Conservation (phyloP, 2,113 vertebrate genomes). For the Ivindomyrus marchei region DNA sequence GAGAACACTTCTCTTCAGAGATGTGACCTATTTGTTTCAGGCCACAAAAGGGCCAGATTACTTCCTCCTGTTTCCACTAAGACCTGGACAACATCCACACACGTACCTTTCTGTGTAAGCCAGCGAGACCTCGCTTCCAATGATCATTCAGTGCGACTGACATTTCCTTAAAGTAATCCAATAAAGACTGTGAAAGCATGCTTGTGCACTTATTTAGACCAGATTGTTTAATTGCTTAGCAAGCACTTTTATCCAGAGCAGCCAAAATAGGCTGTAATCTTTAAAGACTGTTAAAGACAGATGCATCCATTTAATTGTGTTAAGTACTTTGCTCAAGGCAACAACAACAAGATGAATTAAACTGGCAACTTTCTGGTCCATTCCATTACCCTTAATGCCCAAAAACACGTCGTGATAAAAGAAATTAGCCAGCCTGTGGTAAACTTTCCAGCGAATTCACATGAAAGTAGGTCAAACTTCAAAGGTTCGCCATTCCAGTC, state of each 20-base stretch:
- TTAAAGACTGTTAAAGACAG: conserved; percentile 7
- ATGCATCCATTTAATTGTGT: not conserved
- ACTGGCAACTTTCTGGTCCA: not conserved
- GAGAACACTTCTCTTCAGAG: not conserved
- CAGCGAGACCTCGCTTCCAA: not conserved
- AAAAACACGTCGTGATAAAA: not conserved
- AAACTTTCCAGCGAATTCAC: conserved; percentile 23
- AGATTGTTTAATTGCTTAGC: not conserved
- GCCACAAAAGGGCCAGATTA: not conserved
- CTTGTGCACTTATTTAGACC: not conserved
- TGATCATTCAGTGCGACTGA: conserved; percentile 5
- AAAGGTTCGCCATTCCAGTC: conserved; percentile 33
- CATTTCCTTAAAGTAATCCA: not conserved
- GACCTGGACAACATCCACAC: not conserved
- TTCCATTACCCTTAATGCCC: not conserved
- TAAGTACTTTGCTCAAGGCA: not conserved
- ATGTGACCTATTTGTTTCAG: conserved; percentile 1
- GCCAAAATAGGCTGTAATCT: not conserved
- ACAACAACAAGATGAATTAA: not conserved
- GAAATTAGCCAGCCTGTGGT: not conserved
- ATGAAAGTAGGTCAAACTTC: conserved; percentile 30
- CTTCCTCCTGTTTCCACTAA: not conserved
- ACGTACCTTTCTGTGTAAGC: not conserved
- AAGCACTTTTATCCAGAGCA: not conserved
- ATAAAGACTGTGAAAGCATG: conserved; percentile 9